phyloP scores from a whole-genome alignment of 2,888 invertebrate genomes.

The Agriotes lineatus region DNA sequence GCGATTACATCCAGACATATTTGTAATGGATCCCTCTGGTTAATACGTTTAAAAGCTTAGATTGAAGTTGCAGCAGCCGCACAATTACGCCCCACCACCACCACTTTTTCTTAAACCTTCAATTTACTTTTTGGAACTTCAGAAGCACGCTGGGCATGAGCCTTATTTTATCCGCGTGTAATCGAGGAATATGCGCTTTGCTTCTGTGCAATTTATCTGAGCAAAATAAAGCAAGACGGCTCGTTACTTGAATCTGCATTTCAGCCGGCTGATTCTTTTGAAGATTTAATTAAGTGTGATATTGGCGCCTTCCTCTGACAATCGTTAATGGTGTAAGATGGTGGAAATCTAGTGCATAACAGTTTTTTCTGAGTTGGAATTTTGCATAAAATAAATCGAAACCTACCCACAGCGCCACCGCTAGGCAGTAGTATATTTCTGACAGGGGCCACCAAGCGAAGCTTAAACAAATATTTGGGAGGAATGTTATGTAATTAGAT shows the following conservation, averaged over 20 bases:
- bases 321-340: no score
- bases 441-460: not conserved
- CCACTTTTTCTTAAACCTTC: no score
- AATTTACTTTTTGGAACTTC: no score
- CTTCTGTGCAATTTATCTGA: not conserved
- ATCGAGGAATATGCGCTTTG: not conserved
- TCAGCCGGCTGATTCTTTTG: not conserved
- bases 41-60: not conserved
- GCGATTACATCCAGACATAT: not conserved
- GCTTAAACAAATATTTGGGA: not conserved
- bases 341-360: no score
- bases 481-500: not conserved
- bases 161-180: not conserved
- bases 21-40: not conserved
- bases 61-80: no score
- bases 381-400: no score
- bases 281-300: constrained; percentile 2
- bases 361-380: no score
- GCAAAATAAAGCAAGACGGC: not conserved
- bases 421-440: not conserved
- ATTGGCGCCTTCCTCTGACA: not conserved
- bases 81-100: no score
- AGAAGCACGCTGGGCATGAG: no score
- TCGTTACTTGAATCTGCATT: not conserved
- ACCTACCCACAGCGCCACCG: no score